Base-by-base conservation (phyloP, 2,113 vertebrate genomes). In the Athene cunicularia region DNA sequence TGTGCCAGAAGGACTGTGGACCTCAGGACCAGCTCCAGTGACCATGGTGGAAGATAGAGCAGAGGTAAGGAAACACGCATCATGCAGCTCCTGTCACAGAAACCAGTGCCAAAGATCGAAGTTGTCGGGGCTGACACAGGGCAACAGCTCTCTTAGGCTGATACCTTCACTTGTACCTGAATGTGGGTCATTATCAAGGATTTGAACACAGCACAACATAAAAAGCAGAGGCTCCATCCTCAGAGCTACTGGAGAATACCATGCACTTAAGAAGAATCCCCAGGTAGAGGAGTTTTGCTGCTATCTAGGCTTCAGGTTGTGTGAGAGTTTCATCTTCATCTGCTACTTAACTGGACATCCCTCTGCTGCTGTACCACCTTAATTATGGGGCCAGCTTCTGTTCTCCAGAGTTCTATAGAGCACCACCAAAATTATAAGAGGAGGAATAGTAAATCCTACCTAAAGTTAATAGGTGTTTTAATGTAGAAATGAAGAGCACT, bases 401-500 rank as follows among this genome's bases (percentile, higher is more conserved):
- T 56, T 73, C 53, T 82, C 58, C 41, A 66, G 66, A 67, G 37
- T 67, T 77, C 86, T 55, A 55, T 37, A 84, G 56, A 87, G 73
- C 18, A 60, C 30, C 37, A 81, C 24, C 16, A 91, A 80, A 71
- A 68, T 63, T 64, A 23, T 16, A 41, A 59, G 20, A 55, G 62
- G 67, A 90, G 18, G 28, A 92, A 74, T 14, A 92, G 37, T 90
- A 93, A 93, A 88, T 80, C 41, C 50, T 55, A 59, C 35, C 30
- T 80, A 66, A 88, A 88, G 90, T 87, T 79, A 91, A 80, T 93
- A 53, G 27, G 28, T 35, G 17, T 66, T 86, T 76, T 88, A 85
- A 94, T 76, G 45, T 52, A 89, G 92, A 94, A 95, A 88, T 43
- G 86, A 88, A 96, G 33, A 68, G 63, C 50, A 21, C 60, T 81